Conservation (phyloP, 1,140 invertebrate species). For the Cryptotermes secundus region DNA sequence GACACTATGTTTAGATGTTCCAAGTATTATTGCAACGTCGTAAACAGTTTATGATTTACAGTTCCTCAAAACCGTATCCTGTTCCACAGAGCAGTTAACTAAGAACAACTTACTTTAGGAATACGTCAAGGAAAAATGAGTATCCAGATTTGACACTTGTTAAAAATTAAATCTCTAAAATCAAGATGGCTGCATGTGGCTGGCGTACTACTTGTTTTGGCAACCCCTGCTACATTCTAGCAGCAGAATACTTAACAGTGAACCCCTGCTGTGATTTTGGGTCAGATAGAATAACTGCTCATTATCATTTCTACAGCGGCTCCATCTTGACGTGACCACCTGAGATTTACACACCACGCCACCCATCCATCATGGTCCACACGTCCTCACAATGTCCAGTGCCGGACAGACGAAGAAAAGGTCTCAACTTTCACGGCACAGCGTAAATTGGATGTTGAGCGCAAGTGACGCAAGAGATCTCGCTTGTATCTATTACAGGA, state of each 20-base stretch:
- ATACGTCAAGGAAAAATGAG: too few relatives aligned
- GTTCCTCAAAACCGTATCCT: too few relatives aligned
- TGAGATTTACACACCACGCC: not conserved
- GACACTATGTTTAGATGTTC: too few relatives aligned
- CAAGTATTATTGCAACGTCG: too few relatives aligned
- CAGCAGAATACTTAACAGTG: not conserved
- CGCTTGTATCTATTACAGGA: too few relatives aligned
- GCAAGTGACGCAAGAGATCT: too few relatives aligned
- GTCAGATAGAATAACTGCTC: slow-evolving; percentile 11
- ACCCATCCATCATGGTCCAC: not conserved
- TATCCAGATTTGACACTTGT: too few relatives aligned
- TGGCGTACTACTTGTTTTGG: not conserved
- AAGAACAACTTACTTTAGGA: too few relatives aligned
- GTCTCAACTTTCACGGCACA: not conserved
- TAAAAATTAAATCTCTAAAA: not conserved
- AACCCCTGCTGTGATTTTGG: slow-evolving; percentile 13
- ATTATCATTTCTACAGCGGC: not conserved
- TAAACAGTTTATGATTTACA: too few relatives aligned
- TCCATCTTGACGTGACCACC: slow-evolving; percentile 5
- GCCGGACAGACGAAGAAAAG: not conserved
- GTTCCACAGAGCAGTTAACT: too few relatives aligned
- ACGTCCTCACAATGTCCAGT: not conserved
- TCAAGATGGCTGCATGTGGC: not conserved
- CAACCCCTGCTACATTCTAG: not conserved
- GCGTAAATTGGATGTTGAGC: not conserved